Base-by-base conservation (phyloP, 2,797 vertebrate genomes). In the Glyptemys insculpta region DNA sequence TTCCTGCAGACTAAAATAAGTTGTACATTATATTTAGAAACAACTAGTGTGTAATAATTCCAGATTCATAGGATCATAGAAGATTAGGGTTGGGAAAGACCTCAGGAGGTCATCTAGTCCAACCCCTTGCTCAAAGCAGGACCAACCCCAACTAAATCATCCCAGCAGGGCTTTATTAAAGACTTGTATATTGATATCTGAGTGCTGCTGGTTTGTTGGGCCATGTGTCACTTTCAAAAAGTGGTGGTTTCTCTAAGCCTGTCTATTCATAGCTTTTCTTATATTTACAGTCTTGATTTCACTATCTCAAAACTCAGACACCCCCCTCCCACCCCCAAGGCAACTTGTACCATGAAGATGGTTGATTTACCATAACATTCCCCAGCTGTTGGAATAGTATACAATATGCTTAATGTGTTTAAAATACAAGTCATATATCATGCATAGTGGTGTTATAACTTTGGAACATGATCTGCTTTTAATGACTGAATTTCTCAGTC, bases 391-490 rank as follows among this genome's bases (percentile, higher is more conserved):
- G 68, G 2, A 62, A 68, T 10, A 89, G n/a, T 21, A 85, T 80
- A 82, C 62, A 23, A 23, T 82, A 31, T 5, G 5, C 80, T 8
- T 2, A 56, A 56, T 84, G 16, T 1, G 8, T 92, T 87, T 83
- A 81, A 94, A 94, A 52, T 16, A 6, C 1, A 23, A 78, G 79
- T 23, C 0, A 1, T 50, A 44, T 1, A 10, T 29, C 12, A 3
- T 83, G 31, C 0, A 0, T 80, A 90, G 18, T 41, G 7, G 37
- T 2, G 1, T 88, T 79, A 53, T 59, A 81, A 41, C 50, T 86
- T 57, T 87, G 81, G 81, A 94, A 62, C 74, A 37, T n/a, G 57
- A 90, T 72, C 34, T 65, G 9, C 34, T 86, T 65, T 94, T 93
- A 59, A 23, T 88, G 78, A 6, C 14, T 88, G 49, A 86, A 62